These are phyloP conservation scores for Thereva unica DNA, from an alignment of 2,888 invertebrate genomes.

Conservation along the genomic window DNA sequence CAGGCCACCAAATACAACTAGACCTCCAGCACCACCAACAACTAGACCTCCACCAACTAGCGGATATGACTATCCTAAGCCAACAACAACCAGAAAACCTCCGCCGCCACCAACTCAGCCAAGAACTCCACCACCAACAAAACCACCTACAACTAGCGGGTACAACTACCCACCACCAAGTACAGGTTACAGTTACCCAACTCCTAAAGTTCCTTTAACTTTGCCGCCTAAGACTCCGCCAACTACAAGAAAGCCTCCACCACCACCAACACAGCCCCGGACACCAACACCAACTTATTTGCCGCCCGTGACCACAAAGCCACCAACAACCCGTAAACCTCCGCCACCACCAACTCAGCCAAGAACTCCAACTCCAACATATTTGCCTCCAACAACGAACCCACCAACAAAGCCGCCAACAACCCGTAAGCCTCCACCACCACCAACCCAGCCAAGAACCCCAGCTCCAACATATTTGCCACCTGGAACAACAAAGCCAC, in stretches of 20 bases:
- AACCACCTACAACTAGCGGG: constrained; percentile 43
- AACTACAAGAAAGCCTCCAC: constrained; percentile 24
- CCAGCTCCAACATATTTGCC: constrained; percentile 23
- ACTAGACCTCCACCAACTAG: neutral
- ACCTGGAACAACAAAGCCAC: constrained; percentile 42
- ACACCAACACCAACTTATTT: neutral
- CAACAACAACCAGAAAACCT: neutral
- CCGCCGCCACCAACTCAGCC: constrained; percentile 1
- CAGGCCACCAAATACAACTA: neutral
- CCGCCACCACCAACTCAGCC: constrained; percentile 8
- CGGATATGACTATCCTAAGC: neutral
- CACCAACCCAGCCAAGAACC: constrained; percentile 22
- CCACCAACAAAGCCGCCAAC: constrained; percentile 37
- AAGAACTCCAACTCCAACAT: constrained; percentile 8
- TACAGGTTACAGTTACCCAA: constrained; percentile 5
- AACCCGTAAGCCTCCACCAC: constrained; percentile 38
- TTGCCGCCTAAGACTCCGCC: constrained; percentile 19
- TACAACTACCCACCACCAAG: constrained; percentile 37
- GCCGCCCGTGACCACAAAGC: constrained; percentile 28
- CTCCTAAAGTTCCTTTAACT: constrained; percentile 9
- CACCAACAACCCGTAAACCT: constrained; percentile 2
- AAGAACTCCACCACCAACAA: constrained; percentile 35
- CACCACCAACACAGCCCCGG: constrained; percentile 31
- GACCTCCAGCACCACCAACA: neutral
- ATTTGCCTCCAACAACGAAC: constrained; percentile 35